These are phyloP conservation scores for Lampropteryx suffumata DNA, from an alignment of 2,888 invertebrate species.

Conservation along the genomic window DNA sequence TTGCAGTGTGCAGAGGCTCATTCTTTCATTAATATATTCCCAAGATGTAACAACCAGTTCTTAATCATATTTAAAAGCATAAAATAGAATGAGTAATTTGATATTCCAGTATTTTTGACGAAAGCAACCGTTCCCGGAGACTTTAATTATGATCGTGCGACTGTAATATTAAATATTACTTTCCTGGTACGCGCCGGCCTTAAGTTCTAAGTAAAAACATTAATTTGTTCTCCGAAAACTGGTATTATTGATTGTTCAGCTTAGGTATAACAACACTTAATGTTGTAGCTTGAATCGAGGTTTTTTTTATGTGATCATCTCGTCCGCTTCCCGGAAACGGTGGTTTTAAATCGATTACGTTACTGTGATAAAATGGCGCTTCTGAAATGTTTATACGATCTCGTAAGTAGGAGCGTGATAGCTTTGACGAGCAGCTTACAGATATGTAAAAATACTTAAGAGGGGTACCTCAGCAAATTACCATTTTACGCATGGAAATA, in stretches of 20 bases:
- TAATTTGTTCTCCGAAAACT: conserved; percentile 56
- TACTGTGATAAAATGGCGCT: conserved; percentile 40
- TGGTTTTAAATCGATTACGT: conserved; percentile 51
- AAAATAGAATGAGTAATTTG: conserved; percentile 4
- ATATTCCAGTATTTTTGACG: conserved; percentile 16
- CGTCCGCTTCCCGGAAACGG: conserved; percentile 53
- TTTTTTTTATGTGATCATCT: conserved; percentile 53
- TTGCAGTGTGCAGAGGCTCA: conserved; percentile 18
- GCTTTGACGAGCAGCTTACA: too few species aligned
- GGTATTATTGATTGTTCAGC: conserved; percentile 50
- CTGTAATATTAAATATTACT: conserved; percentile 42
- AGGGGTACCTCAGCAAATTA: too few species aligned
- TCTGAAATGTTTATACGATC: conserved; percentile 36
- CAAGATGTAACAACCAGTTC: not conserved
- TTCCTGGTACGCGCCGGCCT: conserved; percentile 47
- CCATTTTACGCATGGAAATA: too few species aligned
- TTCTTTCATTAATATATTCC: not conserved
- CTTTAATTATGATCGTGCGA: conserved; percentile 41
- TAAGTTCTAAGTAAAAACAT: conserved; percentile 52
- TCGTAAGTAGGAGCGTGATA: conserved; percentile 4
- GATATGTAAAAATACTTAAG: too few species aligned
- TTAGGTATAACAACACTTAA: conserved; percentile 37
- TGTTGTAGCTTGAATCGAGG: conserved; percentile 38
- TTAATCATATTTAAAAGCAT: not conserved
- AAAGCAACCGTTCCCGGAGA: conserved; percentile 32